A percentile compares a stretch with the other conserved stretches of the same genome.
Conservation (phyloP, 2,888 invertebrate genomes). For the Dysmachus trigonus region DNA sequence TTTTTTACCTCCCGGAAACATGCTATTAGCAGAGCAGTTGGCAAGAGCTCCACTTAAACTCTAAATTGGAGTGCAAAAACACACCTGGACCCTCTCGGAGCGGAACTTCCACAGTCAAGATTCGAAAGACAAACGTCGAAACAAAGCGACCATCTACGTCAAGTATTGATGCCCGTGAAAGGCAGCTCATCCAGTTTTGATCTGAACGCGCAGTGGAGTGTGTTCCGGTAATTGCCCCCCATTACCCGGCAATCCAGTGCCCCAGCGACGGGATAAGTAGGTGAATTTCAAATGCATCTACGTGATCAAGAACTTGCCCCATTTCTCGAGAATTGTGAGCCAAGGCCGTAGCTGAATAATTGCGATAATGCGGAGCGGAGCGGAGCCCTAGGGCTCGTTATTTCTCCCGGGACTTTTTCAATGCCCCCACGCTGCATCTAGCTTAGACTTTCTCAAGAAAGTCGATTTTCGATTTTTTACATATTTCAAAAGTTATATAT, state of each 20-base stretch:
- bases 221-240: neutral
- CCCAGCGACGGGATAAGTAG: neutral
- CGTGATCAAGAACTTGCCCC: conserved; percentile 10
- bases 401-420: neutral
- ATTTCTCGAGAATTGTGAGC: neutral
- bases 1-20: neutral
- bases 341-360: neutral
- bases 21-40: neutral
- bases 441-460: too few relatives aligned
- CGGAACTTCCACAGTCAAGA: neutral
- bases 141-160: neutral
- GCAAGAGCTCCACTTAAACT: neutral
- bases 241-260: neutral
- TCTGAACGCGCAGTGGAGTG: neutral
- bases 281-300: conserved; percentile 8
- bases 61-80: neutral
- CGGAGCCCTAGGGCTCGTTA: neutral
- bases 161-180: neutral
- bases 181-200: neutral
- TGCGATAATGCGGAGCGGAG: neutral
- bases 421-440: neutral
- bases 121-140: neutral
- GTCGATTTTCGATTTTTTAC: too few relatives aligned
- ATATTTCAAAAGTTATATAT: too few relatives aligned
- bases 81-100: neutral